These are phyloP conservation scores for Gonatopus flavifemur DNA, from an alignment of 1,140 invertebrate species.

Conservation along the genomic window DNA sequence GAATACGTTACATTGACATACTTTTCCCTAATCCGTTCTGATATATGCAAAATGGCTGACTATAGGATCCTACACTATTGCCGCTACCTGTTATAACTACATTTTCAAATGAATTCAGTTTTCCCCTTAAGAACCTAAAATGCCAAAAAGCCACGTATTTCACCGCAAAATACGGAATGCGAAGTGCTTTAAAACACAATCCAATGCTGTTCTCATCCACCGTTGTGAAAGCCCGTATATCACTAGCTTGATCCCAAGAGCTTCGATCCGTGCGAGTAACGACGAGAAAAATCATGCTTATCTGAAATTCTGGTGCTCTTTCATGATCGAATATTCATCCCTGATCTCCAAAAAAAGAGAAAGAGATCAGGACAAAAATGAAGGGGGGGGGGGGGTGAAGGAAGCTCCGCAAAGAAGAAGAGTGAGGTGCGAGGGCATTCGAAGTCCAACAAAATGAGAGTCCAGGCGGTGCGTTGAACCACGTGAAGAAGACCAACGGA, in stretches of 20 bases:
- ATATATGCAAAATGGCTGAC: too few species aligned
- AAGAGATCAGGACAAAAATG: background rate
- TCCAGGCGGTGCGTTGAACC: slow-evolving; percentile 31
- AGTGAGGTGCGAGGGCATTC: too few species aligned
- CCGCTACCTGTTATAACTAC: too few species aligned
- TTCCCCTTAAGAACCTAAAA: too few species aligned
- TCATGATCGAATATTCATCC: slow-evolving; percentile 34
- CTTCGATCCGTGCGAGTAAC: slow-evolving; percentile 16
- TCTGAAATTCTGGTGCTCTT: slow-evolving; percentile 27
- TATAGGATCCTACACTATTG: too few species aligned
- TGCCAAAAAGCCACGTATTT: too few species aligned
- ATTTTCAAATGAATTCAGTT: too few species aligned
- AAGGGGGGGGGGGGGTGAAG: background rate
- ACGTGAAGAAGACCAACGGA: slow-evolving; percentile 28
- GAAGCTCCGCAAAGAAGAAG: background rate
- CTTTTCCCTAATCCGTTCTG: too few species aligned
- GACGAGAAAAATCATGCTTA: slow-evolving; percentile 16
- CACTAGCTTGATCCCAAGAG: slow-evolving; percentile 19
- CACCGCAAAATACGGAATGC: too few species aligned
- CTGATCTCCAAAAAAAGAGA: slow-evolving; percentile 13
- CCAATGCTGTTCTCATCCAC: slow-evolving; percentile 13
- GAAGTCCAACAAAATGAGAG: slow-evolving; percentile 20
- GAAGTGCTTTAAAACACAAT: background rate
- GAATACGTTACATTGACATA: too few species aligned
- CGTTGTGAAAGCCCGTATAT: slow-evolving; percentile 10